Evolutionary conservation across 2,797 vertebrate genomes (phyloP).

Genomic region (Chromobotia macracanthus): DNA sequence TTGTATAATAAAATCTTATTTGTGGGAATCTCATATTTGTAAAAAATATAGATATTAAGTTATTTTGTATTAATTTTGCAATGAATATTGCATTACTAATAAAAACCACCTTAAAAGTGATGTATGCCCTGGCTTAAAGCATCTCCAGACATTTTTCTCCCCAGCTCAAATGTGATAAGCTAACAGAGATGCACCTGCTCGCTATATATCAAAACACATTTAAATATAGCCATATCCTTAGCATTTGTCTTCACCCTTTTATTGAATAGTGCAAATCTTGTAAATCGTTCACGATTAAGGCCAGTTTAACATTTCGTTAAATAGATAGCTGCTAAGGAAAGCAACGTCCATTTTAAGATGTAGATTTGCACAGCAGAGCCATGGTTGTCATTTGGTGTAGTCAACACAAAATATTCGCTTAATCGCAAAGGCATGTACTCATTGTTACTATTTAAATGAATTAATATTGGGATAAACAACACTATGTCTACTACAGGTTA

Average conservation of each 20-base stretch:
- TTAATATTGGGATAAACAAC: not conserved
- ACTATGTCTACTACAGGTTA: not conserved
- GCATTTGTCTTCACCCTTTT: slow-evolving; percentile 56
- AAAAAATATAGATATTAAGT: not conserved
- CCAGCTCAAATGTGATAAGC: slow-evolving; percentile 7
- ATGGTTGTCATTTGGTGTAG: not conserved
- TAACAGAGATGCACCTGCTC: slow-evolving; percentile 1
- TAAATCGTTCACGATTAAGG: slow-evolving; percentile 58
- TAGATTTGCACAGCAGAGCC: slow-evolving; percentile 36
- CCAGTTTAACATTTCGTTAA: slow-evolving; percentile 55
- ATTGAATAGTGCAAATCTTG: slow-evolving; percentile 63
- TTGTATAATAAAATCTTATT: not conserved
- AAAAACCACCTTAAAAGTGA: not conserved
- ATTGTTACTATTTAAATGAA: not conserved
- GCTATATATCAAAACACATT: slow-evolving; percentile 43
- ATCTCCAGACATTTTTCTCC: slow-evolving; percentile 9
- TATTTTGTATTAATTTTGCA: not conserved
- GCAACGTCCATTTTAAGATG: slow-evolving; percentile 69
- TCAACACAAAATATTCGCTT: not conserved
- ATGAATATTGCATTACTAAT: not conserved
- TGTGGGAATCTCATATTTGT: slow-evolving; percentile 3
- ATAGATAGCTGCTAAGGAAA: slow-evolving; percentile 59
- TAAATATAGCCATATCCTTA: slow-evolving; percentile 58
- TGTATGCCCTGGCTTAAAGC: not conserved
- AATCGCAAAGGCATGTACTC: not conserved